Base-by-base conservation (phyloP, 2,797 vertebrate species). In the Gymnothorax reevesii region DNA sequence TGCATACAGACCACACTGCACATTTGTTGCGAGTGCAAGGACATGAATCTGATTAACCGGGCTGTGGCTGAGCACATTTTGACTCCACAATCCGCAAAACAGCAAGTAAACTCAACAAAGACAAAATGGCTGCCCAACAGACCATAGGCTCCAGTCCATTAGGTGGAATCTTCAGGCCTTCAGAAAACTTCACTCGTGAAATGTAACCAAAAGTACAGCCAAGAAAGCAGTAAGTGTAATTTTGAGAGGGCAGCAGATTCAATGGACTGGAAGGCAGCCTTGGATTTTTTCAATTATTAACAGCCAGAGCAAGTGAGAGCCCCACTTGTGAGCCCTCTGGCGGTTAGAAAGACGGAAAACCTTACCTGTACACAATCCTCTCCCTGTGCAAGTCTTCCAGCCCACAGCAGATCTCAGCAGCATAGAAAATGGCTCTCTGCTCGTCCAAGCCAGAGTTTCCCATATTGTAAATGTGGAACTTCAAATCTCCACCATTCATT, bases 381-480 rank as follows among this genome's bases (percentile, higher is more conserved):
- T 98, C 97, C 62, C 92, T 94, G 92, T 98, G 97, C 86, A 98
- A 94, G 89, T 98, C 97, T 90, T 97, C 97, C 89, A 98, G 92
- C 90, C 97, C 97, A 86, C 97, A 98, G 94, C 97, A 97, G 90
- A 98, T 94, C 91, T 98, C 97, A 27, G 97, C 97, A 89, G 97
- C 97, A 69, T 98, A 98, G 94, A 98, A 98, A 90, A 98, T 94
- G 80, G 97, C 97, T 84, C 97, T 95, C 92, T 96, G 96, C 91
- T 98, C 97, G 12, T 97, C 97, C 25, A 98, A 97, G 91, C 98
- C 97, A 0, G 97, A 97, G 90, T 94, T 95, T 86, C 97, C 97
- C 96, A 98, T 96, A 93, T 97, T 98, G 92, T 98, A 97, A 90
- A 98, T 98, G 94, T 98, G 97, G 90, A 98, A 98, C 92, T 98